A percentile compares a stretch with the other conserved stretches of the same genome.
Conservation (phyloP, 37 sponge, comb jelly and placozoan species). For the Amphimedon queenslandica region DNA sequence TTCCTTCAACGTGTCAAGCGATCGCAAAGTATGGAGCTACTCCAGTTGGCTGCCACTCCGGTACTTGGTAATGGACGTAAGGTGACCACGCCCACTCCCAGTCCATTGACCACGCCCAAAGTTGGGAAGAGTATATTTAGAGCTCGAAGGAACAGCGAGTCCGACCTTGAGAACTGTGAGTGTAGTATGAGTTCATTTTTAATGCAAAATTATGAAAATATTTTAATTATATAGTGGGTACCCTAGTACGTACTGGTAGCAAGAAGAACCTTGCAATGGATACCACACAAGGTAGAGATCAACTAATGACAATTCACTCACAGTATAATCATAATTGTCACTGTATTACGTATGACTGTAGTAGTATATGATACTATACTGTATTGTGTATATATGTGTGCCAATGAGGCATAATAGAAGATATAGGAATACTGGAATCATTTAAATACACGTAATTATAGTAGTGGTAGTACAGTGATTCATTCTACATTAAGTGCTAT, state of each 20-base stretch:
- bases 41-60: not conserved
- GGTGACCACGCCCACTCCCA: not conserved
- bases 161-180: slow-evolving; percentile 11
- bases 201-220: not conserved
- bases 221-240: slow-evolving; percentile 8
- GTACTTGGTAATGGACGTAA: not conserved
- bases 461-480: too few species aligned
- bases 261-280: slow-evolving; percentile 30
- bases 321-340: too few species aligned
- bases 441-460: too few species aligned
- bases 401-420: not conserved
- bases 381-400: not conserved
- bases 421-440: too few species aligned
- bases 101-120: not conserved
- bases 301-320: too few species aligned
- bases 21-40: slow-evolving; percentile 5
- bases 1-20: too few species aligned
- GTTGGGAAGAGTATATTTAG: not conserved
- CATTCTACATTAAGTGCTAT: too few species aligned
- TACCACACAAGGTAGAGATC: slow-evolving; percentile 25
- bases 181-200: too few species aligned
- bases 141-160: slow-evolving; percentile 8
- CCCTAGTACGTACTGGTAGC: slow-evolving; percentile 33
- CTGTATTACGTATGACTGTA: too few species aligned
- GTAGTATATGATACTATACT: not conserved